phyloP scores from a whole-genome alignment of 2,113 vertebrate genomes.

The Martes martes region DNA sequence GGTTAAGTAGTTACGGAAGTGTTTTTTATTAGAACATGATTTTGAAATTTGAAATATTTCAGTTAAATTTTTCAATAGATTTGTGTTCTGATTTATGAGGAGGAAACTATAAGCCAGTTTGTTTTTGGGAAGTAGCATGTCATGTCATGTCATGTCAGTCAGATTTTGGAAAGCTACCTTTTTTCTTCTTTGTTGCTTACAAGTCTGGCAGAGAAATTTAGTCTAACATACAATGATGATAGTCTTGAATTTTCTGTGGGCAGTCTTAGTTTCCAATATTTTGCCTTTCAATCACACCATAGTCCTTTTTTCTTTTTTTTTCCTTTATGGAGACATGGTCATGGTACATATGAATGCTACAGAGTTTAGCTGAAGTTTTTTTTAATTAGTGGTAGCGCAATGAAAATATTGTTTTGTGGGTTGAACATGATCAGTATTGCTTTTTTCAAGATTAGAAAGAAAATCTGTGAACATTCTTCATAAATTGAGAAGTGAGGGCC shows the following conservation, averaged over 20 bases:
- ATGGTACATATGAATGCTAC: neutral
- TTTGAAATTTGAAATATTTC: constrained; percentile 27
- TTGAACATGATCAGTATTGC: neutral
- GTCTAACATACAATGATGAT: neutral
- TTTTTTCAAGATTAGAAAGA: constrained; percentile 7
- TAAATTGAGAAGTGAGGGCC: neutral
- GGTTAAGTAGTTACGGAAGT: constrained; percentile 5
- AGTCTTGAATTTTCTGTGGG: neutral
- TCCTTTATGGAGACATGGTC: neutral
- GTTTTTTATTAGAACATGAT: neutral
- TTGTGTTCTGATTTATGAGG: constrained; percentile 14
- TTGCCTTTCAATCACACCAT: neutral
- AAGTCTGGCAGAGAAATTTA: neutral
- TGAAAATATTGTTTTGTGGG: neutral
- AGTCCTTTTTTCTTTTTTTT: neutral
- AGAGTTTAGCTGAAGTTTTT: neutral
- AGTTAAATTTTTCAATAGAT: neutral
- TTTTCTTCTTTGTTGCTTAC: neutral
- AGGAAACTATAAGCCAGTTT: neutral
- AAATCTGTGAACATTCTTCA: neutral
- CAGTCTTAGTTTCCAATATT: constrained; percentile 17
- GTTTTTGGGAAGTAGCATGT: neutral
- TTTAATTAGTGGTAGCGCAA: neutral
- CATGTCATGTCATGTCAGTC: neutral
- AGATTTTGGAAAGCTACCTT: neutral